Base-by-base conservation (phyloP, 2,888 invertebrate species). In the Scaptomyza cyrtandrae region DNA sequence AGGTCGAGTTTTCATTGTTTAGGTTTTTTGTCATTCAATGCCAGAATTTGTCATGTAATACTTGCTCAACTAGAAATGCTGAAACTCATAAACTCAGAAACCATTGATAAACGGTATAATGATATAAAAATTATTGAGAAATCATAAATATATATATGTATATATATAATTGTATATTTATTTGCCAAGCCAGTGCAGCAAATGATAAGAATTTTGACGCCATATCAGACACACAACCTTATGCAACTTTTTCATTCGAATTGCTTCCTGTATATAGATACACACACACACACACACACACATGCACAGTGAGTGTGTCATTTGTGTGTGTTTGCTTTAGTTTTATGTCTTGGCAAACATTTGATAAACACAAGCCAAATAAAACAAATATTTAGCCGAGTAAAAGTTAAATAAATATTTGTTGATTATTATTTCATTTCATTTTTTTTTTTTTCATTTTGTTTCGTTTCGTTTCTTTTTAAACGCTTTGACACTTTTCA, bases 261-360 rank as follows among this genome's bases (percentile, higher is more conserved):
- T 16, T n/a, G 58, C 71, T 78, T 84, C 81, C 78, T 72, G 71
- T 66, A 35, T 62, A 19, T 43, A 13, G 24, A 31, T 13, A 35
- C 19, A 33, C 10, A 10, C 10, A 10, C 33, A 33, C 1, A 9
- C 9, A 33, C 33, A 29, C 6, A 29, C 24, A 29, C 19, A 33
- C 10, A 33, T 9, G 2, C n/a, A 7, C 13, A 16, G 3, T 9
- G 43, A 55, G 48, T 48, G 44, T 43, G 53, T 41, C 50, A 27
- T 24, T 43, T 33, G 33, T 33, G 33, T 6, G 41, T 84, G 62
- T 82, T 76, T 80, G 80, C 63, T 68, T 77, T 70, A 71, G 77
- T 71, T 84, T 80, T 83, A 86, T 75, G 79, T 73, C 71, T 83
- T 55, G 71, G 62, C 86, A 84, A 84, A 84, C 84, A 86, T 79